A percentile compares a stretch with the other conserved stretches of the same genome.
These are phyloP conservation scores for Seriola dumerili DNA, from an alignment of 2,113 vertebrate species.

Conservation along the genomic window DNA sequence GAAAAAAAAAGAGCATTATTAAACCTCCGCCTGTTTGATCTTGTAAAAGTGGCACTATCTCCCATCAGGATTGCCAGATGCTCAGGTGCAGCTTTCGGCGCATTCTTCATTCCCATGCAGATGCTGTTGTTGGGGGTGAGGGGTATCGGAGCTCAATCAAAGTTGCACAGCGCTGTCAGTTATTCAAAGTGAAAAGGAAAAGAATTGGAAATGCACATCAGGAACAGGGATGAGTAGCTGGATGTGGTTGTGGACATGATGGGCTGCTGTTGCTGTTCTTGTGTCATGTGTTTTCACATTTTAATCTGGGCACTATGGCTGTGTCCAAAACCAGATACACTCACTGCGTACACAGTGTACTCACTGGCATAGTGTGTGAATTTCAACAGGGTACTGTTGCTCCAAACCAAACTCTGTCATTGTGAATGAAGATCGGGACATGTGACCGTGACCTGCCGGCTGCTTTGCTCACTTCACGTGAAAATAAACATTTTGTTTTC, in stretches of 20 bases:
- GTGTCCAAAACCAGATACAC: too few species aligned
- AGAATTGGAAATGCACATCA: not conserved
- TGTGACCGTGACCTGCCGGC: too few species aligned
- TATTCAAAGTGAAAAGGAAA: not conserved
- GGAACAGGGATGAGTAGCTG: not conserved
- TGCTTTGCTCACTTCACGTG: too few species aligned
- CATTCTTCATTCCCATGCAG: constrained; percentile 19
- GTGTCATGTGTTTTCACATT: too few species aligned
- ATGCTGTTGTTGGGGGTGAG: not conserved
- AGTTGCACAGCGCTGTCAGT: not conserved
- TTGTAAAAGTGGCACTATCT: constrained; percentile 34
- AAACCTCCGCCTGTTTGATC: constrained; percentile 52
- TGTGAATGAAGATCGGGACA: too few species aligned
- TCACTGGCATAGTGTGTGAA: too few species aligned
- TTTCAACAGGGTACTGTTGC: too few species aligned
- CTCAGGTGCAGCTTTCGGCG: not conserved
- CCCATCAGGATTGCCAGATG: constrained; percentile 29
- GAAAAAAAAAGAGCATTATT: constrained; percentile 31
- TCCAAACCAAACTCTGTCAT: too few species aligned
- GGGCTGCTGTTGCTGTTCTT: not conserved
- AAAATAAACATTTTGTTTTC: too few species aligned
- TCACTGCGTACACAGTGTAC: too few species aligned
- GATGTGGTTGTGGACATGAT: not conserved
- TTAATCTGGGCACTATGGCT: too few species aligned
- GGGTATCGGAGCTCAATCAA: not conserved